These are phyloP conservation scores for Tetraneura akinire DNA, from an alignment of 1,140 invertebrate genomes.

Conservation along the genomic window DNA sequence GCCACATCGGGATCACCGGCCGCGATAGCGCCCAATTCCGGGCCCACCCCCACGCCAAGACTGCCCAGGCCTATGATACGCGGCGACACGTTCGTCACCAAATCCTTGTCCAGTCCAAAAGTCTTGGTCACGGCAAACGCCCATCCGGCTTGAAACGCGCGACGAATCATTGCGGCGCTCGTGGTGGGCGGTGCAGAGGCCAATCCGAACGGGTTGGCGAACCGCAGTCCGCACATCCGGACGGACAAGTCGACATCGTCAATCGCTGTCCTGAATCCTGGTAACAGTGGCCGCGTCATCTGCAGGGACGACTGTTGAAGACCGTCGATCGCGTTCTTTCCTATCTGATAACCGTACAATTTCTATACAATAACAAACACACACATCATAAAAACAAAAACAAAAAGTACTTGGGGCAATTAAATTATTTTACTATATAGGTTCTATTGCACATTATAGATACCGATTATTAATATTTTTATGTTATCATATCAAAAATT, in stretches of 20 bases:
- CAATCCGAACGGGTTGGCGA: constrained; percentile 95
- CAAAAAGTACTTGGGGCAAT: no score
- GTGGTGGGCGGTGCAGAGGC: constrained; percentile 97
- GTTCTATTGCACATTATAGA: no score
- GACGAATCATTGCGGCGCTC: constrained; percentile 88
- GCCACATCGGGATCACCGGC: constrained; percentile 63
- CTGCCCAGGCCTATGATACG: constrained; percentile 71
- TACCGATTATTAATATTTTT: no score
- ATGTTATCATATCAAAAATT: no score
- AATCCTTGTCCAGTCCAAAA: constrained; percentile 90
- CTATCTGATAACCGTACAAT: constrained; percentile 19
- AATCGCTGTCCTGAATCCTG: constrained; percentile 89
- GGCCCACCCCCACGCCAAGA: neutral
- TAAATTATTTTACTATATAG: no score
- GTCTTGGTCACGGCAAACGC: constrained; percentile 96
- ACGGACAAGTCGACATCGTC: constrained; percentile 92
- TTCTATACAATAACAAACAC: no score
- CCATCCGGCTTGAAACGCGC: constrained; percentile 96
- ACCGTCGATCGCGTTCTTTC: neutral
- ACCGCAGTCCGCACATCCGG: constrained; percentile 88
- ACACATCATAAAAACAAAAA: no score
- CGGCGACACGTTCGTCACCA: constrained; percentile 96
- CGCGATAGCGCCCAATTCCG: constrained; percentile 60
- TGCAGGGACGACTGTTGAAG: no score
- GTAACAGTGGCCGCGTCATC: constrained; percentile 70